Percentiles rank a stretch among this genome's conserved stretches.
Evolutionary conservation across 1,140 invertebrate genomes (phyloP).

Genomic region (Meloidogyne chitwoodi): DNA sequence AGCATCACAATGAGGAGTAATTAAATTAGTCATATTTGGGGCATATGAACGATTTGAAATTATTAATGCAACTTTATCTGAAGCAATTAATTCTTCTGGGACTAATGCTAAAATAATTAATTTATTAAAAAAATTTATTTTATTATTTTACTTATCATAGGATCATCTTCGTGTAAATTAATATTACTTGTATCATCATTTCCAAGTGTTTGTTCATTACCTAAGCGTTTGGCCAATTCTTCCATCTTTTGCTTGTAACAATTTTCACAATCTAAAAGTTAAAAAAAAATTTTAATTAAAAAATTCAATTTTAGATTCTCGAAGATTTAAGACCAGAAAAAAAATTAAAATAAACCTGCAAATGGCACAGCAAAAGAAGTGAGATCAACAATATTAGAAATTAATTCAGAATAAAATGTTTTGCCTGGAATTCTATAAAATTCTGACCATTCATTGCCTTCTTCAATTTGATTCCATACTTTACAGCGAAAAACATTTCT

Average conservation of each 20-base stretch:
- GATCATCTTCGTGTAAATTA: neutral
- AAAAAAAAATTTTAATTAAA: constrained; percentile 3
- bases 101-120: neutral
- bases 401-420: constrained; percentile 41
- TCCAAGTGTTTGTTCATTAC: neutral
- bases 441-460: constrained; percentile 49
- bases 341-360: neutral
- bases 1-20: constrained; percentile 61
- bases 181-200: neutral
- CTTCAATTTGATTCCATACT: constrained; percentile 48
- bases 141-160: neutral
- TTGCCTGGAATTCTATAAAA: constrained; percentile 47
- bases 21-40: constrained; percentile 56
- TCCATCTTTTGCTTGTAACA: constrained; percentile 45
- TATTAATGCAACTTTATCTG: constrained; percentile 63
- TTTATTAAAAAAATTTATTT: neutral
- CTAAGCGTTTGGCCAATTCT: constrained; percentile 24
- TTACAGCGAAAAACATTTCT: constrained; percentile 51
- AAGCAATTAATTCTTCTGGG: constrained; percentile 53
- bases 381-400: constrained; percentile 50
- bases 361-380: constrained; percentile 12
- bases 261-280: constrained; percentile 43
- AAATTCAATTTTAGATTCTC: neutral
- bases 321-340: no score
- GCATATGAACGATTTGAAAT: constrained; percentile 63